Conservation (phyloP, 2,797 vertebrate genomes). For the Picus viridis region DNA sequence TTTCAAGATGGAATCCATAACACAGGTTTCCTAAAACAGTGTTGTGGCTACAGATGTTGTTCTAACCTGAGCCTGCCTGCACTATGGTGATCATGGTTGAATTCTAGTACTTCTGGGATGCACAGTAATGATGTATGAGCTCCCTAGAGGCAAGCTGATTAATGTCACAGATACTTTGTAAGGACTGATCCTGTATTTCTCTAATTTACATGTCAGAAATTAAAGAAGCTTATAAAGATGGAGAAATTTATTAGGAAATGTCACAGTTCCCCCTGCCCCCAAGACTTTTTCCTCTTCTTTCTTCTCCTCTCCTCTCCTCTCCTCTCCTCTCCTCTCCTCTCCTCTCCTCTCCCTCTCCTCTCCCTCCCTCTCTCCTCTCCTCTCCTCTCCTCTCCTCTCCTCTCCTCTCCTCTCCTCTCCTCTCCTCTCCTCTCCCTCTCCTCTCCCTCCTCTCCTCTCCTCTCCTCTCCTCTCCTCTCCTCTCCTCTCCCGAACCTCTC, state of each 20-base stretch:
- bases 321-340: too few relatives aligned
- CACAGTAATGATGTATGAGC: too few relatives aligned
- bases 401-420: too few relatives aligned
- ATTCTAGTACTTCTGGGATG: neutral
- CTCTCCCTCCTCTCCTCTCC: too few relatives aligned
- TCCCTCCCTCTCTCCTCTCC: too few relatives aligned
- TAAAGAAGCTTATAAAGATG: neutral
- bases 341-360: too few relatives aligned
- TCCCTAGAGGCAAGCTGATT: neutral
- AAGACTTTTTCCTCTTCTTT: neutral
- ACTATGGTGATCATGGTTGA: neutral
- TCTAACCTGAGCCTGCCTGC: neutral
- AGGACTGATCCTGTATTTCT: neutral
- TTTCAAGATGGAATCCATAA: neutral
- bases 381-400: too few relatives aligned
- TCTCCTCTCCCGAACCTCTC: too few relatives aligned
- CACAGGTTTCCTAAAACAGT: neutral
- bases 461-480: too few relatives aligned
- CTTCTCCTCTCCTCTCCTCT: too few relatives aligned
- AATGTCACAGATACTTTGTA: neutral
- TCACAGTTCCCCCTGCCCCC: rapidly evolving
- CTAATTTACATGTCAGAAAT: neutral
- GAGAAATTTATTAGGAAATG: neutral
- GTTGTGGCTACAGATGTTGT: neutral
- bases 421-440: too few relatives aligned